Evolutionary conservation across 2,113 vertebrate genomes (phyloP), one percentile per base, ranked within the genome.

Genomic region (Megaleporinus macrocephalus): DNA sequence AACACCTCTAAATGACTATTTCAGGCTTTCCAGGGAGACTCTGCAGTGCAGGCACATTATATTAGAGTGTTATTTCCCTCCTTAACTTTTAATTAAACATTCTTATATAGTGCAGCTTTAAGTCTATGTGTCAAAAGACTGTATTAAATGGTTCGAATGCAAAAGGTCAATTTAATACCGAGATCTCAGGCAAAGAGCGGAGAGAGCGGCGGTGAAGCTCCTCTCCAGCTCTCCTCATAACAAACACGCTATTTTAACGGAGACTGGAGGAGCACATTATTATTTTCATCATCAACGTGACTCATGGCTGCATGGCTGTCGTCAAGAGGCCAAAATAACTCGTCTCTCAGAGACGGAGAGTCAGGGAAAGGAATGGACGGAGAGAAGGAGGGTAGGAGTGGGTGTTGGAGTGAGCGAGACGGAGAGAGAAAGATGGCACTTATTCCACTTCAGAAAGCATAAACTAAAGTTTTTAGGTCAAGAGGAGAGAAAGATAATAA

Each of bases 251-350:
- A 36, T 68, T 69, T 79, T 44, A 83, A 83, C 69, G 72, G 65
- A 70, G 62, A 65, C 26, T 22, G 36, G 68, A 72, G 68, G 11
- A 47, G 15, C 53, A 70, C 75, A 51, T 57, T 68, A 79, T 57
- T 59, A 83, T 80, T 72, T 65, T 44, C 41, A 44, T 84, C 68
- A 76, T 72, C 57, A 29, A 10, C 51, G 41, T 80, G 73, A 80
- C 73, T 84, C 83, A 77, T 57, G 78, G 63, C 68, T 65, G 81
- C 83, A 77, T 57, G 78, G 63, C 68, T 65, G 81, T 83, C 49
- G 33, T 75, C 76, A 84, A 33, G 41, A 33, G 49, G 73, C 63
- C 61, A 62, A 75, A 84, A 70, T 71, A 77, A 78, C 66, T 65
- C 11, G 29, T 57, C 72, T 68, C 65, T 68, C 65, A n/a, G 62